A percentile compares a stretch with the other conserved stretches of the same genome.
phyloP scores from a whole-genome alignment of 2,888 invertebrate genomes.

The Melanostoma mellinum region DNA sequence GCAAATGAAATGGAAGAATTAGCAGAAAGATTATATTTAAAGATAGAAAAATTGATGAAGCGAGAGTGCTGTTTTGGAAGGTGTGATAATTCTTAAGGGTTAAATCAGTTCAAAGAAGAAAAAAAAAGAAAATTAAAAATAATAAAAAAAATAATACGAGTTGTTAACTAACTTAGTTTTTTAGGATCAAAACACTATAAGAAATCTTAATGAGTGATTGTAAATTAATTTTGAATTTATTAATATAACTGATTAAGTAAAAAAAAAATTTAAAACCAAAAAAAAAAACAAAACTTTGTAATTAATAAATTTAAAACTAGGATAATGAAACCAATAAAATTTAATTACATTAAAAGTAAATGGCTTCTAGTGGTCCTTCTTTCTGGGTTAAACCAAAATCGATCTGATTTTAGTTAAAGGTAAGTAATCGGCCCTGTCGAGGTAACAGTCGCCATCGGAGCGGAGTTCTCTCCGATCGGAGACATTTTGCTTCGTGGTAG shows the following conservation, averaged over 20 bases:
- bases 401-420: too few species aligned
- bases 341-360: constrained; percentile 56
- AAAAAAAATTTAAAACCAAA: constrained; percentile 23
- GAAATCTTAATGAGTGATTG: constrained; percentile 59
- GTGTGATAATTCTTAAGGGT: constrained; percentile 60
- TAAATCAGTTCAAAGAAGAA: constrained; percentile 57
- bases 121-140: constrained; percentile 36
- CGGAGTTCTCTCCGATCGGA: too few species aligned
- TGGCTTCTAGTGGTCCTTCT: too few species aligned
- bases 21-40: constrained; percentile 21
- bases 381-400: too few species aligned
- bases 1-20: constrained; percentile 46
- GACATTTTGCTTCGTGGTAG: too few species aligned
- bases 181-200: constrained; percentile 18
- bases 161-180: constrained; percentile 48
- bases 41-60: constrained; percentile 4
- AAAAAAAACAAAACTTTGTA: constrained; percentile 46
- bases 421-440: too few species aligned
- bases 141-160: constrained; percentile 8
- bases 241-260: constrained; percentile 15
- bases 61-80: constrained; percentile 17
- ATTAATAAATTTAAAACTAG: constrained; percentile 49
- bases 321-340: constrained; percentile 64
- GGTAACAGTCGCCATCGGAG: too few species aligned
- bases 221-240: constrained; percentile 53